phyloP scores from a whole-genome alignment of 2,888 invertebrate species.

The Ernsta delagoae region DNA sequence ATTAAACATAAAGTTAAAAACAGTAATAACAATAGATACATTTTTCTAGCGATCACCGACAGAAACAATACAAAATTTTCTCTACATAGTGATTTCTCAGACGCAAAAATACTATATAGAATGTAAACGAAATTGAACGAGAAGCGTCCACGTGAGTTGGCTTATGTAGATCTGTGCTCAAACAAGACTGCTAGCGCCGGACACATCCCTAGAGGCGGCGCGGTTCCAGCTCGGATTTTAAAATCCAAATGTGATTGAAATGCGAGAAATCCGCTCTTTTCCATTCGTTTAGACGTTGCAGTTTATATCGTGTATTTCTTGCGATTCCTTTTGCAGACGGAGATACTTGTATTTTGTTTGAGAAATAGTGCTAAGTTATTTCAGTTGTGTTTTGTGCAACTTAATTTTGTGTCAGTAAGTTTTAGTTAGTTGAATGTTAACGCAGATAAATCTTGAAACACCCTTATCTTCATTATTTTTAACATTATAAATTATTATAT shows the following conservation, averaged over 20 bases:
- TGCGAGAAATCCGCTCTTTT: conserved; percentile 15
- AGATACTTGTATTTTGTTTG: conserved; percentile 3
- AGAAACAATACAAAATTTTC: no score
- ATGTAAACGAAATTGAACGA: not conserved
- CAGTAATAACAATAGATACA: no score
- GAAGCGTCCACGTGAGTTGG: conserved; percentile 15
- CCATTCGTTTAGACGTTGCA: conserved; percentile 5
- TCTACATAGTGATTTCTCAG: no score
- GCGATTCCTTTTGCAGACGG: not conserved
- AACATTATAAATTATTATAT: no score
- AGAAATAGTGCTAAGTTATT: no score
- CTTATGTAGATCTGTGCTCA: conserved; percentile 30
- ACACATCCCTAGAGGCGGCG: conserved; percentile 16
- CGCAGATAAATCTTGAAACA: no score
- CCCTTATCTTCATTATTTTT: no score
- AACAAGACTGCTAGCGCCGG: conserved; percentile 18
- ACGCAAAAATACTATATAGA: not conserved
- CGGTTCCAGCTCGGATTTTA: conserved; percentile 18
- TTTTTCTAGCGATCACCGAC: no score
- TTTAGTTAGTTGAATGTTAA: no score
- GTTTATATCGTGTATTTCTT: not conserved
- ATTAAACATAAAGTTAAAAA: no score
- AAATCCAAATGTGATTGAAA: conserved; percentile 33
- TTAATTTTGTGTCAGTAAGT: not conserved
- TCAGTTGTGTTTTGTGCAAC: no score